Percentiles rank a stretch among this genome's conserved stretches.
phyloP scores from a whole-genome alignment of 2,113 vertebrate genomes.

The Anolis carolinensis region DNA sequence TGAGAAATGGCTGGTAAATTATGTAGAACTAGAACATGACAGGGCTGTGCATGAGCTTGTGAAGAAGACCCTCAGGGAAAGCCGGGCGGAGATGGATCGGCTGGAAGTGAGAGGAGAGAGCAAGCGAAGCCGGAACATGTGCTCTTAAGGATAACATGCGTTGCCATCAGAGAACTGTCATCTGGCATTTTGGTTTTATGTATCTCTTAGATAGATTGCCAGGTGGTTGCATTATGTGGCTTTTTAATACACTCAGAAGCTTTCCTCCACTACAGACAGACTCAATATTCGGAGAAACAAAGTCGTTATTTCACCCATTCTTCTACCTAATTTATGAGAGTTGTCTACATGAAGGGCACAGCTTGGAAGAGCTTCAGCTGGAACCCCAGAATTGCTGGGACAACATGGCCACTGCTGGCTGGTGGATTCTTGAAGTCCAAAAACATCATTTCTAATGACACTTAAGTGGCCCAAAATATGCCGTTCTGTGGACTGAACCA shows the following conservation, averaged over 20 bases:
- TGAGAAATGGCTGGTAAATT: neutral
- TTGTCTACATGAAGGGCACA: neutral
- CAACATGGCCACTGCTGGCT: no score
- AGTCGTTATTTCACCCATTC: neutral
- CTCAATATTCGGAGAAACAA: neutral
- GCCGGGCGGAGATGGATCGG: neutral
- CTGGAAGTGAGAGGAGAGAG: neutral
- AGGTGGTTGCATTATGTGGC: neutral
- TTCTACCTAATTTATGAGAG: neutral
- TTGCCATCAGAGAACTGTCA: neutral
- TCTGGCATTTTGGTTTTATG: neutral
- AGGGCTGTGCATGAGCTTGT: neutral
- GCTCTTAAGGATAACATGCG: neutral
- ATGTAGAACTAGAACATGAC: neutral
- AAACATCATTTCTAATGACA: no score
- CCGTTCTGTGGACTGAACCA: no score
- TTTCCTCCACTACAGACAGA: neutral
- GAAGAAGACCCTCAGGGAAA: neutral
- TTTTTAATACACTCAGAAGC: neutral
- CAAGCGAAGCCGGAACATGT: neutral
- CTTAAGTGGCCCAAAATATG: no score
- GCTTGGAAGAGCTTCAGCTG: no score
- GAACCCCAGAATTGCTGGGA: no score
- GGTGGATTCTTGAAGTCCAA: no score
- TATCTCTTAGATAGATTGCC: neutral